These are phyloP conservation scores for Acronicta alni DNA, from an alignment of 2,888 invertebrate species.

Conservation along the genomic window DNA sequence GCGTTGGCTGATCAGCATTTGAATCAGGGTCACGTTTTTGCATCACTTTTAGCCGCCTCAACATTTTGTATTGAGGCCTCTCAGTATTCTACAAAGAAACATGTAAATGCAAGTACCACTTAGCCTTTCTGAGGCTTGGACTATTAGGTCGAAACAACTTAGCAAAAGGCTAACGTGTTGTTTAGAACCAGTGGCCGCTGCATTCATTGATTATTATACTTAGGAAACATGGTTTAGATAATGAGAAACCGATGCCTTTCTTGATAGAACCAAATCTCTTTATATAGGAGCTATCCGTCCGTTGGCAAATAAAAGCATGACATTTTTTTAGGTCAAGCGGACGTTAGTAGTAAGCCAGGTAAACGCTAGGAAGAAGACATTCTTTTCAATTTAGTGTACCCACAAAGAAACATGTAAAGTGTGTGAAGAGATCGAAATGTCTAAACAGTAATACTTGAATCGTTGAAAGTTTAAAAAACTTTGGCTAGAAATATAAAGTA, in stretches of 20 bases:
- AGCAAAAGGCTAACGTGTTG: constrained; percentile 28
- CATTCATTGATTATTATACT: neutral
- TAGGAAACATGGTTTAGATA: too few relatives aligned
- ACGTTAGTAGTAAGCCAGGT: constrained; percentile 4
- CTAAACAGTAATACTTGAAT: neutral
- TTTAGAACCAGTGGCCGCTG: constrained; percentile 12
- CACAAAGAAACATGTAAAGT: neutral
- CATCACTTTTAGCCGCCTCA: constrained; percentile 26
- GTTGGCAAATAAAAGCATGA: neutral
- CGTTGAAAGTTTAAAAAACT: neutral
- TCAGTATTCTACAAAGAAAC: constrained; percentile 41
- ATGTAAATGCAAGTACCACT: constrained; percentile 51
- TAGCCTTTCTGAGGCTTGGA: constrained; percentile 37
- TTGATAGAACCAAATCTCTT: too few relatives aligned
- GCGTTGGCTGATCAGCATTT: constrained; percentile 54
- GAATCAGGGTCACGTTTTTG: constrained; percentile 57
- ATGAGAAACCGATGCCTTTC: too few relatives aligned
- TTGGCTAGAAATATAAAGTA: neutral
- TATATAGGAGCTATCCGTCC: neutral
- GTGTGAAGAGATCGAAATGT: too few relatives aligned
- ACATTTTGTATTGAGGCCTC: constrained; percentile 43
- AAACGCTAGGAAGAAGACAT: constrained; percentile 1
- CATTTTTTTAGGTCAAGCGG: neutral
- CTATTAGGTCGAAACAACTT: constrained; percentile 39
- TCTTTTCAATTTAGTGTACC: constrained; percentile 7